phyloP scores from a whole-genome alignment of 2,113 vertebrate species.

The Phyllopteryx taeniolatus region DNA sequence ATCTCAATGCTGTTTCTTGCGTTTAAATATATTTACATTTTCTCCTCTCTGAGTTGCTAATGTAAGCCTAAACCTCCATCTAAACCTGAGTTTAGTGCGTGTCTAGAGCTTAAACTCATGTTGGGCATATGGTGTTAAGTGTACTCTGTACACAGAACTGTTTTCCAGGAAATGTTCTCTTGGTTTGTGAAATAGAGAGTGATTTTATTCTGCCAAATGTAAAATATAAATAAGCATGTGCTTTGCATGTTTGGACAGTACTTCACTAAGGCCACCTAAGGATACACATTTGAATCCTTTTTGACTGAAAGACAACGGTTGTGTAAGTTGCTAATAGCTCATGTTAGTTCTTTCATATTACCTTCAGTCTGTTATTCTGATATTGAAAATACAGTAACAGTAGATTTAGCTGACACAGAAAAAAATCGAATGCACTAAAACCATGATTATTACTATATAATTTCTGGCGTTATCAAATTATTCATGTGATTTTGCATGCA shows the following conservation, averaged over 20 bases:
- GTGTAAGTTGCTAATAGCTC: too few species aligned
- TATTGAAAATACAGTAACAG: too few species aligned
- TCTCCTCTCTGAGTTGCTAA: neutral
- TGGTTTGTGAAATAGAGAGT: neutral
- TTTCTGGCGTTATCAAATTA: too few species aligned
- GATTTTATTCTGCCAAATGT: neutral
- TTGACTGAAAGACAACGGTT: too few species aligned
- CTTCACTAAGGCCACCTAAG: neutral
- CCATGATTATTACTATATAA: too few species aligned
- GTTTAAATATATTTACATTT: slow-evolving; percentile 14
- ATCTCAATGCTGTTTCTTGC: slow-evolving; percentile 27
- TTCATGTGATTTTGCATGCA: too few species aligned
- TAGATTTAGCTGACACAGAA: too few species aligned
- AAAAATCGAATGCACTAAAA: too few species aligned
- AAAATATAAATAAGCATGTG: neutral
- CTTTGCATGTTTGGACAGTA: neutral
- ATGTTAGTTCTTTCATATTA: too few species aligned
- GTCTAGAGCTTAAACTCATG: slow-evolving; percentile 36
- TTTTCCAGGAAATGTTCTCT: too few species aligned
- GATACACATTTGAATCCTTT: neutral
- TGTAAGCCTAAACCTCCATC: slow-evolving; percentile 13
- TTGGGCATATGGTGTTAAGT: slow-evolving; percentile 36
- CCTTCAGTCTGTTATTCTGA: too few species aligned
- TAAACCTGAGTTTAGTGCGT: slow-evolving; percentile 16
- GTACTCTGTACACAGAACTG: slow-evolving; percentile 19